Conservation (phyloP, 2,797 vertebrate genomes). For the Pseudochaenichthys georgianus region DNA sequence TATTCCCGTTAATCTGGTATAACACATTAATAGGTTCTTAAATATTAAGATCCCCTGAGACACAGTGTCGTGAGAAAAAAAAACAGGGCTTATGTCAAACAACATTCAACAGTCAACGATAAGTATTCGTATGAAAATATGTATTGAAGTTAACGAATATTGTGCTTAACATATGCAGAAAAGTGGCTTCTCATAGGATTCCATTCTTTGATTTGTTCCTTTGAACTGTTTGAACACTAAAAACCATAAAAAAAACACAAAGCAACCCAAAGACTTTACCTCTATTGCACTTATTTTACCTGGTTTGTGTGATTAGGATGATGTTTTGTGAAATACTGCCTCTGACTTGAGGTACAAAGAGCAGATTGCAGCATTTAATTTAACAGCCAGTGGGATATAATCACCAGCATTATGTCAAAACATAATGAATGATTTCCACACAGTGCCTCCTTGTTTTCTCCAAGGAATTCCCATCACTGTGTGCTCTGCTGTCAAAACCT, state of each 20-base stretch:
- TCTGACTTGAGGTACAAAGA: constrained; percentile 40
- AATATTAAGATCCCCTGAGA: too few species aligned
- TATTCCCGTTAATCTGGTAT: too few species aligned
- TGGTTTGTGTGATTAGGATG: constrained; percentile 13
- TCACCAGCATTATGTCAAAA: constrained; percentile 52
- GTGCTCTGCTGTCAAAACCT: constrained; percentile 43
- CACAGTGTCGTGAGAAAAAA: too few species aligned
- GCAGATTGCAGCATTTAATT: constrained; percentile 68
- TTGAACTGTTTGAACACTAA: constrained; percentile 7
- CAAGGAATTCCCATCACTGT: constrained; percentile 34
- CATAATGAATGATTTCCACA: constrained; percentile 42
- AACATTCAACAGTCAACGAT: background rate
- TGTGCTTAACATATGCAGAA: background rate
- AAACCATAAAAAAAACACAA: background rate
- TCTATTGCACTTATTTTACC: constrained; percentile 29
- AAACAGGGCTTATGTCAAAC: background rate
- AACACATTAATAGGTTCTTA: too few species aligned
- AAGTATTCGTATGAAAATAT: background rate
- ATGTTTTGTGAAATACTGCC: constrained; percentile 34
- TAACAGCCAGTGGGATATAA: constrained; percentile 56
- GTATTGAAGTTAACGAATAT: background rate
- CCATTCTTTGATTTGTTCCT: background rate
- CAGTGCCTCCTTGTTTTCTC: constrained; percentile 38
- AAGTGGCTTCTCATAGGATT: background rate
- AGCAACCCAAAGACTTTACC: background rate